Evolutionary conservation across 64 coral and sea anemone genomes (phyloP).

Genomic region (Trachythela sp.): DNA sequence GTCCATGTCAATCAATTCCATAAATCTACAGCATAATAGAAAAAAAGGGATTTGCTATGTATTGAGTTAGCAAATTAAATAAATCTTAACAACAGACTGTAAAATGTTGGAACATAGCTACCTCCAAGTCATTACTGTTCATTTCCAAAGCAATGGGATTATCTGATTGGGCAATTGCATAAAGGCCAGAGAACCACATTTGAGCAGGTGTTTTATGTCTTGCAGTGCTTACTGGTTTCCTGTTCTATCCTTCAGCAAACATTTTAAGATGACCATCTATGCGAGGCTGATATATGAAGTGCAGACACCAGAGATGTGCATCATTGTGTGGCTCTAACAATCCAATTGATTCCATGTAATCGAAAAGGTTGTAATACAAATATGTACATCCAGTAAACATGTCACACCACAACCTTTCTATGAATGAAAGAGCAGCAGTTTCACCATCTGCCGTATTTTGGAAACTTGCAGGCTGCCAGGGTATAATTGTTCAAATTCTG

Average conservation of each 20-base stretch:
- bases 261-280: conserved; percentile 37
- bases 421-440: neutral
- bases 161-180: conserved; percentile 48
- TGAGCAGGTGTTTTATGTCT: conserved; percentile 42
- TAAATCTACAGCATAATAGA: conserved; percentile 2
- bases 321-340: conserved; percentile 43
- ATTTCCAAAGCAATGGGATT: conserved; percentile 38
- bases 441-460: too few relatives aligned
- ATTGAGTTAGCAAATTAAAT: neutral
- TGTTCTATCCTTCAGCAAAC: conserved; percentile 36
- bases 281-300: conserved; percentile 44
- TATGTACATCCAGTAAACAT: too few relatives aligned
- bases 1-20: conserved; percentile 50
- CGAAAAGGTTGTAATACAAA: conserved; percentile 58
- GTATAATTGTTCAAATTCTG: too few relatives aligned
- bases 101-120: conserved; percentile 9
- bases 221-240: conserved; percentile 36
- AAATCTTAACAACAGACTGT: neutral
- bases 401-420: conserved; percentile 39
- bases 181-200: conserved; percentile 41
- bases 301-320: conserved; percentile 45
- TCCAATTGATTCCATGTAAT: conserved; percentile 44
- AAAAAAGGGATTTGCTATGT: neutral
- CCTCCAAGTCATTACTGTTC: conserved; percentile 24
- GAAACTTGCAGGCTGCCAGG: too few relatives aligned